A percentile compares a stretch with the other conserved stretches of the same genome.
These are phyloP conservation scores for Periparus ater DNA, from an alignment of 2,797 vertebrate species.

Conservation along the genomic window DNA sequence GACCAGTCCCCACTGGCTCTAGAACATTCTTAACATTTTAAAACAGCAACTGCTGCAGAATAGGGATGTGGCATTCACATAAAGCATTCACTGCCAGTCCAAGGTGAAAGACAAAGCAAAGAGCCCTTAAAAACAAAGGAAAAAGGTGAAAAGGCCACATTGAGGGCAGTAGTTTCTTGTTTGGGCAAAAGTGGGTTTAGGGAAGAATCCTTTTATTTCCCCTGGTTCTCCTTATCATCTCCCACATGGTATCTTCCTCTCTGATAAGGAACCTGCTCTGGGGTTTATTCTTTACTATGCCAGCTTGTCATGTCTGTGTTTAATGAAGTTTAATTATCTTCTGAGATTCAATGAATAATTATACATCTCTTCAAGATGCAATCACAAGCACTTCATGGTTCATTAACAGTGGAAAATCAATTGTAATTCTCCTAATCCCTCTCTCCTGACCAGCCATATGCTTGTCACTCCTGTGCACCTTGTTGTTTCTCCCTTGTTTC, in stretches of 20 bases:
- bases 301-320: constrained; percentile 74
- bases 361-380: constrained; percentile 81
- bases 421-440: constrained; percentile 73
- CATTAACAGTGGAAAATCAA: constrained; percentile 79
- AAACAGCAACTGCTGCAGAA: not conserved
- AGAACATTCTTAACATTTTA: not conserved
- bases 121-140: not conserved
- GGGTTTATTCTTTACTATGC: constrained; percentile 63
- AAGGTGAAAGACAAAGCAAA: not conserved
- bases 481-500: constrained; percentile 2
- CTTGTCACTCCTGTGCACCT: constrained; percentile 19
- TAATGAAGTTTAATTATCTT: constrained; percentile 83
- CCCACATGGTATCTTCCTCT: not conserved
- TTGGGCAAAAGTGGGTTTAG: not conserved
- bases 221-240: not conserved
- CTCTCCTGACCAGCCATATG: constrained; percentile 60
- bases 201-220: not conserved
- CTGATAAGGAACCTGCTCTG: constrained; percentile 14
- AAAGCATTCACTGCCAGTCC: not conserved
- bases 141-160: not conserved
- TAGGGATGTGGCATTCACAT: not conserved
- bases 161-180: not conserved
- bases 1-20: not conserved
- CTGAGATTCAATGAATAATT: constrained; percentile 80
- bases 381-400: constrained; percentile 77